These are phyloP conservation scores for Heliconius erato DNA, from an alignment of 2,888 invertebrate species.

Conservation along the genomic window DNA sequence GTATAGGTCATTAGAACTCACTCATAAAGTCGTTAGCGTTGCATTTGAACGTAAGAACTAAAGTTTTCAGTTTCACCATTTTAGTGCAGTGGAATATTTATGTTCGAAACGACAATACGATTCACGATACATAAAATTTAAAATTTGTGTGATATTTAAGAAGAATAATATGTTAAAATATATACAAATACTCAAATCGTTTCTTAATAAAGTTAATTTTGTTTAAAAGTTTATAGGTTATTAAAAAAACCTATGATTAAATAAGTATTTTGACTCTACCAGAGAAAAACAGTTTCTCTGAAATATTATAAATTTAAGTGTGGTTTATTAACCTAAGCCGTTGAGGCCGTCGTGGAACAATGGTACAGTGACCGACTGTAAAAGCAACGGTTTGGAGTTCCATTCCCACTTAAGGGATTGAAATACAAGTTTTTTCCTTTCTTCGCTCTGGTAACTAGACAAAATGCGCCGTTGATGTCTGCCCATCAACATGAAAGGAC, in stretches of 20 bases:
- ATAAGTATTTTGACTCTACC: too few species aligned
- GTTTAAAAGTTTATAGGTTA: too few species aligned
- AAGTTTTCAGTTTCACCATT: conserved; percentile 47
- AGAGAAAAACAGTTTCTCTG: too few species aligned
- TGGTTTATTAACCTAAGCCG: too few species aligned
- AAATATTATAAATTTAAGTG: too few species aligned
- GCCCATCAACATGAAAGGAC: too few species aligned
- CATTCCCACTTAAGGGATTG: neutral
- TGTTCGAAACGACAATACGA: conserved; percentile 40
- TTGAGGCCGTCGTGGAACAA: neutral
- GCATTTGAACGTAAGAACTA: conserved; percentile 47
- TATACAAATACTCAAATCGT: neutral
- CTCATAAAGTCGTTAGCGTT: conserved; percentile 49
- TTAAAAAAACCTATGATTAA: too few species aligned
- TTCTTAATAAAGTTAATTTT: neutral
- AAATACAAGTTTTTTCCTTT: neutral
- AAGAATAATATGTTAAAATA: neutral
- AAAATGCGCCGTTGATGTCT: too few species aligned
- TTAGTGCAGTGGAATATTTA: conserved; percentile 39
- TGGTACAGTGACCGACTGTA: neutral
- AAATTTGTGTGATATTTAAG: neutral
- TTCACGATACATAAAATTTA: conserved; percentile 4
- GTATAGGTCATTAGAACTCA: conserved; percentile 48
- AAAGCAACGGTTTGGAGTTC: neutral
- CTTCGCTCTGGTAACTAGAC: too few species aligned